phyloP scores from a whole-genome alignment of 2,113 vertebrate species.

The Lates calcarifer region DNA sequence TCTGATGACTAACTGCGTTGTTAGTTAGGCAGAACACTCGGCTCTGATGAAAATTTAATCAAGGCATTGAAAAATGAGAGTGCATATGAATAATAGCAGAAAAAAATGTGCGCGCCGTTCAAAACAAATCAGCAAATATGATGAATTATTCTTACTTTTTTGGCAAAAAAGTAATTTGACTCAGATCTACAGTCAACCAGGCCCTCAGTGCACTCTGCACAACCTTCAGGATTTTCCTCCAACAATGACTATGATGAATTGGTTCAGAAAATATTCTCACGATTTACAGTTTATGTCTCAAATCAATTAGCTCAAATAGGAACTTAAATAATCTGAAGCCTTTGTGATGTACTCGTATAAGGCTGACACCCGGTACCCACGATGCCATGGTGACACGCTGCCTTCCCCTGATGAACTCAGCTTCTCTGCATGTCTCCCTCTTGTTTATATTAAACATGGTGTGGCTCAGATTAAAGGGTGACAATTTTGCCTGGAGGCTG shows the following conservation, averaged over 20 bases:
- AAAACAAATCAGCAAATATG: neutral
- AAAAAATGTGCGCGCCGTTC: slow-evolving; percentile 13
- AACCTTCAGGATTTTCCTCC: neutral
- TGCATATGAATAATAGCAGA: slow-evolving; percentile 52
- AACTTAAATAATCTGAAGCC: neutral
- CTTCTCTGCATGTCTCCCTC: slow-evolving; percentile 63
- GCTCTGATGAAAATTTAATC: slow-evolving; percentile 45
- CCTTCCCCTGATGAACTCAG: slow-evolving; percentile 30
- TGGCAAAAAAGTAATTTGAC: neutral
- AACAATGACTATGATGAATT: neutral
- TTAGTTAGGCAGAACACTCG: slow-evolving; percentile 8
- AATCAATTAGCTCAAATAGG: neutral
- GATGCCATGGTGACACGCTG: neutral
- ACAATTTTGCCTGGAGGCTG: slow-evolving; percentile 83
- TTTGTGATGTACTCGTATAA: neutral
- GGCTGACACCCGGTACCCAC: slow-evolving; percentile 20
- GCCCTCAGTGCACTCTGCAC: no score
- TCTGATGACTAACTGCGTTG: slow-evolving; percentile 25
- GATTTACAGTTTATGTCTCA: neutral
- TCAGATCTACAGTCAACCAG: neutral
- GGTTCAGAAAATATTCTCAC: neutral
- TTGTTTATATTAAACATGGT: slow-evolving; percentile 84
- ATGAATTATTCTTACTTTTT: neutral
- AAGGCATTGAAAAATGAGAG: slow-evolving; percentile 52
- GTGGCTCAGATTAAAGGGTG: slow-evolving; percentile 84